Conservation (phyloP, 2,113 vertebrate genomes). For the Halcyon senegalensis region DNA sequence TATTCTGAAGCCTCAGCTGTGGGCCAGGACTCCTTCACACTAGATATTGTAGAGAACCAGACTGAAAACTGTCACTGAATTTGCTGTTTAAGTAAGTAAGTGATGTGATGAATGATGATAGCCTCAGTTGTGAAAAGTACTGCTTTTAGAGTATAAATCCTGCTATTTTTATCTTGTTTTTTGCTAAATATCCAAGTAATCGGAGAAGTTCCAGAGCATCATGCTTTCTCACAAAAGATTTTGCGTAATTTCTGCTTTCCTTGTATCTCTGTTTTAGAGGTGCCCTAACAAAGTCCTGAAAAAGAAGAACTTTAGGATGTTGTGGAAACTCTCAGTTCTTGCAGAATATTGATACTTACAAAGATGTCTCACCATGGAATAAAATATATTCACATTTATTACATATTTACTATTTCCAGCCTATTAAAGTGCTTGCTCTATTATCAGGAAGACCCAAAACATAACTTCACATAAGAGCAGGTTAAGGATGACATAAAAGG, state of each 20-base stretch:
- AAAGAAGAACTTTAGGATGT: background rate
- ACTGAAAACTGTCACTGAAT: conserved; percentile 45
- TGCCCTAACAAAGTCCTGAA: background rate
- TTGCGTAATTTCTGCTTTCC: background rate
- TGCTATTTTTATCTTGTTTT: conserved; percentile 8
- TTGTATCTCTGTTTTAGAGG: background rate
- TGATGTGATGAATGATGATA: conserved; percentile 40
- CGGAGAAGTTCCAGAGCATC: background rate
- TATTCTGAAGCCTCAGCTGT: conserved; percentile 51
- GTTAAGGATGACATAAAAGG: background rate
- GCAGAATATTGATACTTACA: background rate
- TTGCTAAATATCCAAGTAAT: background rate
- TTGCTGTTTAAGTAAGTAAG: conserved; percentile 28
- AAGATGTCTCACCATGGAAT: background rate
- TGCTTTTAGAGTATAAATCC: background rate
- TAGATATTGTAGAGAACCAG: conserved; percentile 19
- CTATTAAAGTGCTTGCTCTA: background rate
- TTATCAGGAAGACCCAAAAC: background rate
- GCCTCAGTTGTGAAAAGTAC: conserved; percentile 13
- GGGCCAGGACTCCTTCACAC: conserved; percentile 51
- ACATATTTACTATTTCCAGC: background rate
- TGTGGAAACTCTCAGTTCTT: background rate
- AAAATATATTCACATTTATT: background rate
- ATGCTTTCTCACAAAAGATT: background rate
- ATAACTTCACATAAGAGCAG: accelerated